Evolutionary conservation across 2,797 vertebrate species (phyloP).

Genomic region (Liparis tanakae): DNA sequence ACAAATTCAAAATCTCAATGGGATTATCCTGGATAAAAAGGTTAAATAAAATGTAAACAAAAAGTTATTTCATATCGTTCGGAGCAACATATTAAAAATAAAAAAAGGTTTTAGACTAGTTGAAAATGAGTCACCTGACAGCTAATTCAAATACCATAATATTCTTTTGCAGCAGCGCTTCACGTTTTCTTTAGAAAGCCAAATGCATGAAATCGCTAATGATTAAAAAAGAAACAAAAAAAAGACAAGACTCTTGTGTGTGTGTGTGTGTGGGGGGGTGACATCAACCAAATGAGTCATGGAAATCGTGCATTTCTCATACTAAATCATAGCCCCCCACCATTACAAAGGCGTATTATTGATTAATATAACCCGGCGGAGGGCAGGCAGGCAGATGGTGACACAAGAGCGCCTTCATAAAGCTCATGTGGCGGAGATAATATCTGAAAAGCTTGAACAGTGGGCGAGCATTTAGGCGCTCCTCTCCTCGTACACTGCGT

Average conservation of each 20-base stretch:
- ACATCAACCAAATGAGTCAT: slow-evolving; percentile 51
- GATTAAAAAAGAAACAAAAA: slow-evolving; percentile 39
- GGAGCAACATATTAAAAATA: neutral
- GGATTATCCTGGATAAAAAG: neutral
- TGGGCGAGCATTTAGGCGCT: slow-evolving; percentile 38
- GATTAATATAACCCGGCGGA: slow-evolving; percentile 40
- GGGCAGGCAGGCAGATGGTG: slow-evolving; percentile 16
- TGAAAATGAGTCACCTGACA: neutral
- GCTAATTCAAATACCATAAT: slow-evolving; percentile 13
- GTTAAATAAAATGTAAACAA: no score
- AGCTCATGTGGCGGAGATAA: slow-evolving; percentile 49
- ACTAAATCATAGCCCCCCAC: slow-evolving; percentile 25
- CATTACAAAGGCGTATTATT: slow-evolving; percentile 54
- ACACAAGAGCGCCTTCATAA: slow-evolving; percentile 53
- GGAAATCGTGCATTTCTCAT: slow-evolving; percentile 47
- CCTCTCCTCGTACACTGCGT: slow-evolving; percentile 50
- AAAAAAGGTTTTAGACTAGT: neutral
- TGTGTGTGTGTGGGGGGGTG: no score
- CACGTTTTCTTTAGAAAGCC: slow-evolving; percentile 16
- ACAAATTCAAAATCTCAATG: neutral
- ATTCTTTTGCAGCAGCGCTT: slow-evolving; percentile 1
- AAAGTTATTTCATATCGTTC: neutral
- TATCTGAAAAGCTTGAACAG: slow-evolving; percentile 58
- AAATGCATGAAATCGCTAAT: slow-evolving; percentile 16
- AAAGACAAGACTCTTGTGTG: slow-evolving; percentile 7